Base-by-base conservation (phyloP, 2,113 vertebrate genomes). In the Tricholaema leucomelas region DNA sequence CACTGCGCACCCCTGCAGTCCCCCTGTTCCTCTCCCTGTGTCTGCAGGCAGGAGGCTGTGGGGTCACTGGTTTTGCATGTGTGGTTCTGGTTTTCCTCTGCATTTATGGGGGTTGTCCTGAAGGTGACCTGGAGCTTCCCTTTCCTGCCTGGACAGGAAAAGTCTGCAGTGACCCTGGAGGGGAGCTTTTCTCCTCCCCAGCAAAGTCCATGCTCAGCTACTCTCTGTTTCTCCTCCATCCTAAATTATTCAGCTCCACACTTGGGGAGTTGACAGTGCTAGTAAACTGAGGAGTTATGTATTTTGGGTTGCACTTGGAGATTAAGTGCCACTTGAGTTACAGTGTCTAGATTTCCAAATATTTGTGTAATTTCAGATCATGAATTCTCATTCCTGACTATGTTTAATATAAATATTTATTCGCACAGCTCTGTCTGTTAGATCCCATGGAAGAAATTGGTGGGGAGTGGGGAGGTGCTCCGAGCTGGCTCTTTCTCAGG, bases 361-460 rank as follows among this genome's bases (percentile, higher is more conserved):
- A 93, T 92, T 95, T 95, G 80, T 91, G 74, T 70, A 87, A 92
- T 93, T 96, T 94, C 83, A 94, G 66, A 87, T 92, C 83, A 67
- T 54, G 83, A 87, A 95, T 96, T 95, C 87, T 75, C 65, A 67
- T 92, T 92, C 63, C 59, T 93, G 93, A 75, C 87, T 96, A 78
- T 82, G 78, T 96, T 94, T 91, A 63, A 36, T 91, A 88, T 93
- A 97, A 97, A 96, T 81, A 95, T 96, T 96, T 96, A 93, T 95
- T 72, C 94, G 76, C 54, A 35, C 52, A 92, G 55, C 52, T 60
- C 48, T 93, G 85, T n/a, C 82, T 71, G 81, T 83, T 86, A 78
- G 33, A 90, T 95, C 36, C 71, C 76, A 74, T 46, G 90, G 73
- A 93, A 93, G 46, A 94, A 63, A 75, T 42, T 54, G 27, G 8